These are phyloP conservation scores for Diglossa cyanea DNA, from an alignment of 2,797 vertebrate genomes.

Conservation along the genomic window DNA sequence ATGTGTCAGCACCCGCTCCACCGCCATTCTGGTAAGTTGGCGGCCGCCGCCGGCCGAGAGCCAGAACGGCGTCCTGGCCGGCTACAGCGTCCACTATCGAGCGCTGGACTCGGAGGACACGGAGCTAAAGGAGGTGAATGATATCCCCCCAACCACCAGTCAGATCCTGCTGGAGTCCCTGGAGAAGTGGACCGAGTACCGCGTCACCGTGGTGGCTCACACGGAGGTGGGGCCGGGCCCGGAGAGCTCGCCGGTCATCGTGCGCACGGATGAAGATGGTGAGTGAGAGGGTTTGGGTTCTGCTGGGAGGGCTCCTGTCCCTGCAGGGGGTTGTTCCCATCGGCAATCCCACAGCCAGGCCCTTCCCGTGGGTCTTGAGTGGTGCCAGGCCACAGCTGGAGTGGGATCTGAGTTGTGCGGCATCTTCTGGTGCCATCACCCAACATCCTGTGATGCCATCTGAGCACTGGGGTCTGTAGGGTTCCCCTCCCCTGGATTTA, in stretches of 20 bases:
- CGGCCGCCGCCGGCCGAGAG: constrained; percentile 88
- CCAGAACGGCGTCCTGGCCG: constrained; percentile 92
- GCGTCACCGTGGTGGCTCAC: constrained; percentile 87
- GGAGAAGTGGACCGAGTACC: constrained; percentile 97
- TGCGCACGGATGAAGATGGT: constrained; percentile 98
- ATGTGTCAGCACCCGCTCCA: constrained; percentile 95
- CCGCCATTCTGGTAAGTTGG: constrained; percentile 99
- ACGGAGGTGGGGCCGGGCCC: constrained; percentile 90
- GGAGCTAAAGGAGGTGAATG: constrained; percentile 83
- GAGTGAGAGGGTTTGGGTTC: background rate
- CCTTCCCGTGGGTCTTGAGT: rapidly evolving
- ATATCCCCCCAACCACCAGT: constrained; percentile 80
- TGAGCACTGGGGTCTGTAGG: too few species aligned
- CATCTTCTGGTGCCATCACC: background rate
- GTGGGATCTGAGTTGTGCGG: rapidly evolving
- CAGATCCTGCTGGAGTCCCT: constrained; percentile 88
- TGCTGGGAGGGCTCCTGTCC: background rate
- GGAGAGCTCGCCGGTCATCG: constrained; percentile 87
- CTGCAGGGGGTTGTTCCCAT: background rate
- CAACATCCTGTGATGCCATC: background rate
- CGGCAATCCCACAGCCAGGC: rapidly evolving
- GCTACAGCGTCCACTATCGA: constrained; percentile 92
- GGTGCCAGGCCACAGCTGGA: too few species aligned
- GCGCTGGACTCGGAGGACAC: constrained; percentile 84
- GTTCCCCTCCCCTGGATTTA: too few species aligned